Conservation (phyloP, 2,888 invertebrate species). For the Dicyrtomina minuta region DNA sequence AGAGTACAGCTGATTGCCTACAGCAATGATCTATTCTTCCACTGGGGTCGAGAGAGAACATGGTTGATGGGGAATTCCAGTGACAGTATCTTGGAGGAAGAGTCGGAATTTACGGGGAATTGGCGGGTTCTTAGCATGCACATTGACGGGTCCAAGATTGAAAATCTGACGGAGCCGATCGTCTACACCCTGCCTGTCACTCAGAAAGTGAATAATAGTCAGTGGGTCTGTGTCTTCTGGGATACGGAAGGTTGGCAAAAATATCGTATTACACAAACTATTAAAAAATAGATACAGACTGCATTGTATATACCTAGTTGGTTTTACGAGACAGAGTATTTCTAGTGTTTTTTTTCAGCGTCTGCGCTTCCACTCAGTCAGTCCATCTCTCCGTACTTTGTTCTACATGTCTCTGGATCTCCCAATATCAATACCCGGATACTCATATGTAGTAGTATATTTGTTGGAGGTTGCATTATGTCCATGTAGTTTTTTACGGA, state of each 20-base stretch:
- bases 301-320: not conserved
- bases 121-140: constrained; percentile 42
- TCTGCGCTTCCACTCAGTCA: not conserved
- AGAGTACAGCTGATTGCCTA: constrained; percentile 41
- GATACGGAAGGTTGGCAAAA: constrained; percentile 50
- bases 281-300: not conserved
- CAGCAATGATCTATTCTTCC: constrained; percentile 40
- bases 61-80: not conserved
- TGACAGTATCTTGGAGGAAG: not conserved
- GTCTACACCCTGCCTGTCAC: constrained; percentile 50
- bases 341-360: not conserved
- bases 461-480: no score
- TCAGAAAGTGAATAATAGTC: constrained; percentile 35
- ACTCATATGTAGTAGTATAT: no score
- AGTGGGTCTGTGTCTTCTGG: constrained; percentile 55
- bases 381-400: no score
- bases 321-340: not conserved
- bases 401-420: no score
- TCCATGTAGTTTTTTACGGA: no score
- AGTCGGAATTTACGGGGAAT: constrained; percentile 12
- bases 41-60: constrained; percentile 29
- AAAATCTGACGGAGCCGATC: constrained; percentile 52
- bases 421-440: no score
- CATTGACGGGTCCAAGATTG: constrained; percentile 33
- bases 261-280: not conserved